These are phyloP conservation scores for Centrocercus urophasianus DNA, from an alignment of 2,113 vertebrate genomes.

Conservation along the genomic window DNA sequence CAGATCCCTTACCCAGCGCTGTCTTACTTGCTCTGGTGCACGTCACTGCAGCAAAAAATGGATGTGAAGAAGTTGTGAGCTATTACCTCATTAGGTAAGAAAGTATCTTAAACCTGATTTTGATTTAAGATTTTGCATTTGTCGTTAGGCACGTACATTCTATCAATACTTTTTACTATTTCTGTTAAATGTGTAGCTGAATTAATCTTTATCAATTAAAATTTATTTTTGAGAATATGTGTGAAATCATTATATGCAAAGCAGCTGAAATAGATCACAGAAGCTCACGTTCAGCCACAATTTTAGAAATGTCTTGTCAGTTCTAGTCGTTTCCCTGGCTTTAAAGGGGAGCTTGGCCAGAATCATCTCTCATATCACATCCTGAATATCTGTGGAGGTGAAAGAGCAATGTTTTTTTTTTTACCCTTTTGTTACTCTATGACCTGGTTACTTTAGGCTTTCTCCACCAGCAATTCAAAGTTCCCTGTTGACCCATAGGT, in stretches of 20 bases:
- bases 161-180: not conserved
- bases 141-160: not conserved
- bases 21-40: too few species aligned
- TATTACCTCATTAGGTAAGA: not conserved
- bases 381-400: not conserved
- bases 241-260: not conserved
- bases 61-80: not conserved
- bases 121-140: not conserved
- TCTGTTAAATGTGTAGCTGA: not conserved
- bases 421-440: not conserved
- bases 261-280: not conserved
- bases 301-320: not conserved
- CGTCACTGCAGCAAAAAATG: not conserved
- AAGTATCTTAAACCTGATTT: not conserved
- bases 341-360: not conserved
- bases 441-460: not conserved
- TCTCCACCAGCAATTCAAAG: not conserved
- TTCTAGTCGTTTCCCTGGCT: not conserved
- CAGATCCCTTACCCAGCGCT: too few species aligned
- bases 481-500: not conserved
- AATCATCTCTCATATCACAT: not conserved
- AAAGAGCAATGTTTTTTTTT: not conserved
- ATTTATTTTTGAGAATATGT: not conserved
- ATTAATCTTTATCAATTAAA: not conserved
- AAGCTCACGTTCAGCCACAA: not conserved